Percentiles rank a stretch among this genome's conserved stretches.
Evolutionary conservation across 2,888 invertebrate genomes (phyloP).

Genomic region (Itoplectis maculator): DNA sequence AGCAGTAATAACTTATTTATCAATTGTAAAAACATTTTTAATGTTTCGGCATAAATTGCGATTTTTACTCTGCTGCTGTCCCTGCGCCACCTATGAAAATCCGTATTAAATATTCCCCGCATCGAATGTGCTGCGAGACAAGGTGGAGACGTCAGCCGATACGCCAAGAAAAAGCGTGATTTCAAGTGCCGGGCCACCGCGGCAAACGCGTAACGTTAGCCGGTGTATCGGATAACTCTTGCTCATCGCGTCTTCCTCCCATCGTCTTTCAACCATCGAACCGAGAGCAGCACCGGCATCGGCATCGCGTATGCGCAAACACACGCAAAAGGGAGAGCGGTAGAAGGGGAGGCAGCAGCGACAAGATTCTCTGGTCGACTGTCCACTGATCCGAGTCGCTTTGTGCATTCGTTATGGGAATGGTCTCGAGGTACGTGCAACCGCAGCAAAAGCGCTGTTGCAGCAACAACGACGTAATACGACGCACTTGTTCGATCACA

Average conservation of each 20-base stretch:
- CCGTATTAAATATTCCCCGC: no score
- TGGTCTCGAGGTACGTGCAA: slow-evolving; percentile 80
- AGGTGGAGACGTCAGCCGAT: slow-evolving; percentile 34
- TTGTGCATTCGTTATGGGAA: slow-evolving; percentile 78
- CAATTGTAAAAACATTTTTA: no score
- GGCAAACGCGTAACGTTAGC: slow-evolving; percentile 45
- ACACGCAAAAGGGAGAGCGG: not conserved
- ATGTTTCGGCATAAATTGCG: no score
- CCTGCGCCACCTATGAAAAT: no score
- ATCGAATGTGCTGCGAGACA: no score
- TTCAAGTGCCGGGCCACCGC: slow-evolving; percentile 30
- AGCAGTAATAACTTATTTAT: no score
- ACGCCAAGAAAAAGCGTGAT: not conserved
- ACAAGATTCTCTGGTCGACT: slow-evolving; percentile 50
- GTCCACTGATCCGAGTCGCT: slow-evolving; percentile 52
- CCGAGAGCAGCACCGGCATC: slow-evolving; percentile 8
- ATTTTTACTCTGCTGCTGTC: no score
- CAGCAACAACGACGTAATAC: slow-evolving; percentile 44
- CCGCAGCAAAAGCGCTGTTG: slow-evolving; percentile 72
- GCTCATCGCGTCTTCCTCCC: slow-evolving; percentile 39
- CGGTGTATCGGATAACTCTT: slow-evolving; percentile 44
- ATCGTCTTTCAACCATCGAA: slow-evolving; percentile 12
- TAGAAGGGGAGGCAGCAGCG: not conserved
- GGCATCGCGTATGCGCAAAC: not conserved
- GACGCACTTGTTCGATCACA: slow-evolving; percentile 26